These are phyloP conservation scores for Pseudomyrmex dendroicus DNA, from an alignment of 1,140 invertebrate genomes.

Conservation along the genomic window DNA sequence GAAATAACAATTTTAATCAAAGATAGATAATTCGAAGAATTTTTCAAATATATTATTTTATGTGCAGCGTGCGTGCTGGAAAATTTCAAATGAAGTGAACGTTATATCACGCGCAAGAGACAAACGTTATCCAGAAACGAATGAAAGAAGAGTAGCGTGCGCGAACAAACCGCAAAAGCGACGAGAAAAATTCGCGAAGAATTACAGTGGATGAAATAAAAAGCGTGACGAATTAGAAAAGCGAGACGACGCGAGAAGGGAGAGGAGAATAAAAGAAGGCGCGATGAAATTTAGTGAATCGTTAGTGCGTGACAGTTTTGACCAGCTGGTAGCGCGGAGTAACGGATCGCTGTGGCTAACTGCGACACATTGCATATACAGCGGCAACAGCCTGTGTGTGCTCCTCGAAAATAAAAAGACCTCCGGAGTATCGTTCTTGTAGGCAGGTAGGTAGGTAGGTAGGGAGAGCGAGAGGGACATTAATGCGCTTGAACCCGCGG, in stretches of 20 bases:
- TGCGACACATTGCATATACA: conserved; percentile 22
- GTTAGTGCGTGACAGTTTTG: conserved; percentile 74
- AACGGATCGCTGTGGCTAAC: conserved; percentile 71
- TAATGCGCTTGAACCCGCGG: conserved; percentile 44
- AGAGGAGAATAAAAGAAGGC: not conserved
- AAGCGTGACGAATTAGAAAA: conserved; percentile 68
- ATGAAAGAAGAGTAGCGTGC: not conserved
- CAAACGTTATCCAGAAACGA: conserved; percentile 9
- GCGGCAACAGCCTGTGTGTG: conserved; percentile 8
- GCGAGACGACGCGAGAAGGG: not conserved
- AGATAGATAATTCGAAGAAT: not conserved
- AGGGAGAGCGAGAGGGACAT: not conserved
- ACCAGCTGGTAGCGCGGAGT: conserved; percentile 70
- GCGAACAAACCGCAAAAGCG: conserved; percentile 17
- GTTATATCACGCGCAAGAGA: conserved; percentile 4
- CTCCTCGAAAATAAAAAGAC: conserved; percentile 42
- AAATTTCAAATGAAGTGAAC: not conserved
- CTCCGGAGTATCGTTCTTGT: conserved; percentile 22
- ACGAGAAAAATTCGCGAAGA: conserved; percentile 48
- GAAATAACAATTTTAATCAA: not conserved
- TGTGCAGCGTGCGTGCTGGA: not conserved
- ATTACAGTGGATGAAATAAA: conserved; percentile 62
- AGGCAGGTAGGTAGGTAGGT: too few species aligned
- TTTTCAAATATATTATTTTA: not conserved
- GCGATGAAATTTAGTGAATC: conserved; percentile 77